phyloP scores from a whole-genome alignment of 2,113 vertebrate genomes.

The Calcarius ornatus region DNA sequence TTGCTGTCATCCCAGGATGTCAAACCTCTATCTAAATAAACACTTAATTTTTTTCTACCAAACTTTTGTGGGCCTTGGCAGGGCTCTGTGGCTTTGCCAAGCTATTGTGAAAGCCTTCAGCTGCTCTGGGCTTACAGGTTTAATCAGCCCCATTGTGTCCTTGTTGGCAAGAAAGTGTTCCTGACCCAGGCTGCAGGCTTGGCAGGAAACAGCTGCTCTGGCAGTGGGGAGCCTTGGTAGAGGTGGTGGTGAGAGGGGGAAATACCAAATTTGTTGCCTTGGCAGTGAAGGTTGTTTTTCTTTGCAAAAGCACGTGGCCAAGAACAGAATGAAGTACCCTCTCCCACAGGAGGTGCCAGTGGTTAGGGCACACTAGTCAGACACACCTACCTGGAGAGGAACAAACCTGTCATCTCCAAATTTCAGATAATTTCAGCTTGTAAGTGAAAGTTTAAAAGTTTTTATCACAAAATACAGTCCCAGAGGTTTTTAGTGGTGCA shows the following conservation, averaged over 20 bases:
- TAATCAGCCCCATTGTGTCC: not conserved
- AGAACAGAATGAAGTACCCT: not conserved
- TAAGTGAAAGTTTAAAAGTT: not conserved
- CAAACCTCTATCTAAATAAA: not conserved
- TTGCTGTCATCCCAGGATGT: not conserved
- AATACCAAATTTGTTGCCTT: not conserved
- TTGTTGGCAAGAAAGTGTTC: not conserved
- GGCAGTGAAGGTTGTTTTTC: not conserved
- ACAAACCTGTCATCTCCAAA: not conserved
- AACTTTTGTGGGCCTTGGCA: not conserved
- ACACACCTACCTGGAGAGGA: not conserved
- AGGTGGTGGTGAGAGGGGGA: not conserved
- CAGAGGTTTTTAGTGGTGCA: not conserved
- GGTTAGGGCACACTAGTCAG: not conserved
- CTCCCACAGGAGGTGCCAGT: not conserved
- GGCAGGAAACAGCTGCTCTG: not conserved
- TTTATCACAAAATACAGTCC: not conserved
- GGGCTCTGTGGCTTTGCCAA: not conserved
- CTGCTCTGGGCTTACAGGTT: not conserved
- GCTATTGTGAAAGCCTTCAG: not conserved
- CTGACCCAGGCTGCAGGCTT: not conserved
- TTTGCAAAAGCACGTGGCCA: not conserved
- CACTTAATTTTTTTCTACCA: not conserved
- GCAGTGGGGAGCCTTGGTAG: not conserved
- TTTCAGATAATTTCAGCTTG: not conserved